Evolutionary conservation across 2,888 invertebrate species (phyloP), one percentile per base, ranked within the genome.

Genomic region (Cabera pusaria): DNA sequence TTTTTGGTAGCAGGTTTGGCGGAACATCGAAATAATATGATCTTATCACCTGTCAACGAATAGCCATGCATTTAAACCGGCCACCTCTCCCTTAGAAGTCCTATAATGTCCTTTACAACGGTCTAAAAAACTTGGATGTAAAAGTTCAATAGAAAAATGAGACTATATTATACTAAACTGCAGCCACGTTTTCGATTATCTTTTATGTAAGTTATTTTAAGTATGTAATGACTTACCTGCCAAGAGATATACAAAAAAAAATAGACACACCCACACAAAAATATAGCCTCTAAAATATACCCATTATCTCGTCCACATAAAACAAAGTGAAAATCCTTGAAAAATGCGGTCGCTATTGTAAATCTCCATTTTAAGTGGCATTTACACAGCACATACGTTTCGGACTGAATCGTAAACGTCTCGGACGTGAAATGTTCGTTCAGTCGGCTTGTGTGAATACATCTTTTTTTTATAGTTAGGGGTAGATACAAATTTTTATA

Each of bases 321-420:
- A 36, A 29, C 34, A 39, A 38, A 24, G 17, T 43, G 40, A 34
- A 59, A 61, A 53, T 58, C 56, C 56, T 54, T 47, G 50, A 53
- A 58, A 52, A 55, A 58, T 52, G 59, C 48, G 55, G 64, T 64
- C 59, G 67, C 69, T 55, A 42, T 36, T 17, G 75, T 86, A 86
- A 85, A 86, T 86, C 85, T 79, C 60, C 69, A 48, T 46, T 55
- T 63, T 81, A 85, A 85, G 80, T 84, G 85, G 83, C 86, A 72
- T 85, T 85, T 86, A 85, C 78, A 77, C 76, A 74, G 76, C 75
- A 77, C 76, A 81, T 78, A 78, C 75, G 75, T 64, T 68, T 71
- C 31, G 24, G 75, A 72, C 69, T 70, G 70, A 80, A 81, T 84
- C 86, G 85, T 86, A 85, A 86, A 86, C 57, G 80, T 84, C 82